Percentiles rank a stretch among this genome's conserved stretches.
These are phyloP conservation scores for Sebastes itinus DNA, from an alignment of 2,797 vertebrate species.

Conservation along the genomic window DNA sequence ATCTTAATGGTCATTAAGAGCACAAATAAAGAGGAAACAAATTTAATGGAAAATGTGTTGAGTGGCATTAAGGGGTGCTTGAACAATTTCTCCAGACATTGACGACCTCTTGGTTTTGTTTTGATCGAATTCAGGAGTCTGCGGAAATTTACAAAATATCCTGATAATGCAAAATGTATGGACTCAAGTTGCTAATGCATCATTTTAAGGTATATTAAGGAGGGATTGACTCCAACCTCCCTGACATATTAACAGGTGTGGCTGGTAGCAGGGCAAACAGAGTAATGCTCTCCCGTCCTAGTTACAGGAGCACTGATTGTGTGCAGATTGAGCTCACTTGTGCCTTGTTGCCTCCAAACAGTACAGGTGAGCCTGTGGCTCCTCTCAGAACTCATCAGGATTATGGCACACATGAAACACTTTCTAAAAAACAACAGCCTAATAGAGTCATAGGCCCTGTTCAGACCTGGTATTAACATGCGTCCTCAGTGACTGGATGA, in stretches of 20 bases:
- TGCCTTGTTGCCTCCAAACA: no score
- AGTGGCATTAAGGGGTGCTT: background rate
- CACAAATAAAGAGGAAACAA: background rate
- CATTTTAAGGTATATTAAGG: background rate
- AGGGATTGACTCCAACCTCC: background rate
- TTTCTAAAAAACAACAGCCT: no score
- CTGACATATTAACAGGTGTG: background rate
- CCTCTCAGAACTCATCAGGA: no score
- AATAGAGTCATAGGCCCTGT: no score
- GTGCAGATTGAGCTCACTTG: no score
- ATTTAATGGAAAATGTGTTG: background rate
- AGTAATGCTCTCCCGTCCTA: no score
- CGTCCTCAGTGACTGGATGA: no score
- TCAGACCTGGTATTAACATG: no score
- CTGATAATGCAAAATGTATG: conserved; percentile 6
- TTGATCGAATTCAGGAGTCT: conserved; percentile 17
- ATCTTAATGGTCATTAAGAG: background rate
- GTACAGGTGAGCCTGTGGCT: no score
- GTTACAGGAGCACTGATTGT: no score
- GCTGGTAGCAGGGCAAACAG: no score
- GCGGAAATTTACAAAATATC: background rate
- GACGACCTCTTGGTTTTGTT: background rate
- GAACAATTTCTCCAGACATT: background rate
- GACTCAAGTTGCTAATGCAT: conserved; percentile 6
- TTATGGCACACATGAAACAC: no score